Conservation (phyloP, 2,888 invertebrate species). For the Phyllotreta striolata region DNA sequence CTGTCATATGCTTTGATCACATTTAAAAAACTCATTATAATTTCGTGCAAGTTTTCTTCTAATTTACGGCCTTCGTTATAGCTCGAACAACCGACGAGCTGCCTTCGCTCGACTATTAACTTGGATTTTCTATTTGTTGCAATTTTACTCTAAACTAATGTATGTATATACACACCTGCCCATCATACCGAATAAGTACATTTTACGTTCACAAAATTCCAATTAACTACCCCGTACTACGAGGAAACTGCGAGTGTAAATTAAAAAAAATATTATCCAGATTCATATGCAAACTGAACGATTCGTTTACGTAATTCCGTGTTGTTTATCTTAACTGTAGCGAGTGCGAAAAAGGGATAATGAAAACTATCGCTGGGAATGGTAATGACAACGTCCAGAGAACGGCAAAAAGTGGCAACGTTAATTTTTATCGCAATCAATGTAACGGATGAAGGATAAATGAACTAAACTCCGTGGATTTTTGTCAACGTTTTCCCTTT, state of each 20-base stretch:
- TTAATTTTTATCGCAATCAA: slow-evolving; percentile 19
- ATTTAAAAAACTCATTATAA: slow-evolving; percentile 13
- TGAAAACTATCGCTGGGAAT: slow-evolving; percentile 13
- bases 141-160: not conserved
- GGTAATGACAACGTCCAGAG: slow-evolving; percentile 10
- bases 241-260: too few species aligned
- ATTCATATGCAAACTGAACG: slow-evolving; percentile 1
- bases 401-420: slow-evolving; percentile 13
- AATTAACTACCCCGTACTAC: too few species aligned
- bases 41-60: slow-evolving; percentile 4
- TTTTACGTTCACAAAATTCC: too few species aligned
- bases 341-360: slow-evolving; percentile 15
- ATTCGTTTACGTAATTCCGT: slow-evolving; percentile 6
- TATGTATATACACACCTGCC: too few species aligned
- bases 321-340: slow-evolving; percentile 17
- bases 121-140: not conserved
- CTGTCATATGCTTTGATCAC: slow-evolving; percentile 10
- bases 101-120: not conserved
- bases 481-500: slow-evolving; percentile 3
- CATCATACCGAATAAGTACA: too few species aligned
- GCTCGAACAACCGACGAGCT: not conserved
- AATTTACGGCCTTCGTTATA: slow-evolving; percentile 9
- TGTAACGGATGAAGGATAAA: slow-evolving; percentile 7
- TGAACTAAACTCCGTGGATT: slow-evolving; percentile 1
- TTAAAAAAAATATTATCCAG: too few species aligned